A percentile compares a stretch with the other conserved stretches of the same genome.
These are phyloP conservation scores for Lysiphlebus fabarum DNA, from an alignment of 1,140 invertebrate genomes.

Conservation along the genomic window DNA sequence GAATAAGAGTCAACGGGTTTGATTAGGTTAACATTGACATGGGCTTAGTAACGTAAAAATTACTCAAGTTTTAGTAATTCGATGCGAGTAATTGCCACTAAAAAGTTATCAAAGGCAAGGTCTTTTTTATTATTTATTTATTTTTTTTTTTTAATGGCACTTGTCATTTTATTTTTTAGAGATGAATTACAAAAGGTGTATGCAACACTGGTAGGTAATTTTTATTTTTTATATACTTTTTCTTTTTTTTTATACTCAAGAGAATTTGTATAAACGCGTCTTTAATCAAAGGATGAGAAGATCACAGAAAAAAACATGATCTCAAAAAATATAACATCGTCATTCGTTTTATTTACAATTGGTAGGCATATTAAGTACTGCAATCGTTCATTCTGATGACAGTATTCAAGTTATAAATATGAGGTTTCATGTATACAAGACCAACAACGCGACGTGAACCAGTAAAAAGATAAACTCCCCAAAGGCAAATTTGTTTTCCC, in stretches of 20 bases:
- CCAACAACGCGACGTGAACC: too few species aligned
- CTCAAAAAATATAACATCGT: conserved; percentile 1
- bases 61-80: conserved; percentile 28
- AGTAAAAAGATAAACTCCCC: too few species aligned
- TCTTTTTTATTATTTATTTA: background rate
- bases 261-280: background rate
- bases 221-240: background rate
- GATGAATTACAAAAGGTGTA: too few species aligned
- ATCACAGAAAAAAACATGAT: conserved; percentile 25
- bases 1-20: conserved; percentile 15
- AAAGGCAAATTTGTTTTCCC: too few species aligned
- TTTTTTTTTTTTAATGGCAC: conserved; percentile 27
- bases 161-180: conserved; percentile 7
- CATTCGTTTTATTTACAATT: background rate
- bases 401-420: too few species aligned
- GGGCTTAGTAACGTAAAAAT: conserved; percentile 18
- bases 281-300: conserved; percentile 26
- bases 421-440: too few species aligned
- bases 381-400: conserved; percentile 1
- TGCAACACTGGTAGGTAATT: too few species aligned
- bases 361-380: background rate
- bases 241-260: background rate
- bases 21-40: background rate
- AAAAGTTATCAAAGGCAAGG: conserved; percentile 23
- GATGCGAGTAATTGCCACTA: conserved; percentile 29